phyloP scores from a whole-genome alignment of 2,113 vertebrate species.

The Aythya baeri region DNA sequence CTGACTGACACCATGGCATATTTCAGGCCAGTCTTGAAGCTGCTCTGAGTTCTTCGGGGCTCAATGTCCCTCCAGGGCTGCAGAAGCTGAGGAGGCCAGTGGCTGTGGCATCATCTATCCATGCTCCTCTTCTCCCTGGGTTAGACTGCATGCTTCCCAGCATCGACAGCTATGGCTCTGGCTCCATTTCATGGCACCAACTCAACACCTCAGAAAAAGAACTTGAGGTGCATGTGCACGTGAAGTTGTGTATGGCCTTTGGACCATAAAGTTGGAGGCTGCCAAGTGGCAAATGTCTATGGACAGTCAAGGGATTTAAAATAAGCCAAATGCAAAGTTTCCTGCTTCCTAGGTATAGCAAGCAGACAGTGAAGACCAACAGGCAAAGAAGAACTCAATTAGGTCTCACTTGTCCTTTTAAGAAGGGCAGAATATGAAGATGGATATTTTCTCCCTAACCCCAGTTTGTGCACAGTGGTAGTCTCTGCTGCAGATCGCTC shows the following conservation, averaged over 20 bases:
- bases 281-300: neutral
- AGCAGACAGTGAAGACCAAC: neutral
- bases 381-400: neutral
- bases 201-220: neutral
- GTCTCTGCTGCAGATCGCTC: neutral
- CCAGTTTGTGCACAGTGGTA: neutral
- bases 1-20: neutral
- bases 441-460: neutral
- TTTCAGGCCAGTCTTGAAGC: neutral
- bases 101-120: neutral
- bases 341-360: neutral
- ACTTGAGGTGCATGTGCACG: rapidly evolving
- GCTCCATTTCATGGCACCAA: neutral
- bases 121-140: neutral
- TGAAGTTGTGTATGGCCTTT: neutral
- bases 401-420: neutral
- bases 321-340: neutral
- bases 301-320: neutral
- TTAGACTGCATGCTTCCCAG: neutral
- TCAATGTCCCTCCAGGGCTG: neutral
- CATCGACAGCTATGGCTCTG: neutral
- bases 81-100: neutral
- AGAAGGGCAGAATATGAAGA: neutral
- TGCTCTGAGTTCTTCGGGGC: neutral
- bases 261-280: neutral